phyloP scores from a whole-genome alignment of 1,140 invertebrate genomes.

The Lasaia peninsularis region DNA sequence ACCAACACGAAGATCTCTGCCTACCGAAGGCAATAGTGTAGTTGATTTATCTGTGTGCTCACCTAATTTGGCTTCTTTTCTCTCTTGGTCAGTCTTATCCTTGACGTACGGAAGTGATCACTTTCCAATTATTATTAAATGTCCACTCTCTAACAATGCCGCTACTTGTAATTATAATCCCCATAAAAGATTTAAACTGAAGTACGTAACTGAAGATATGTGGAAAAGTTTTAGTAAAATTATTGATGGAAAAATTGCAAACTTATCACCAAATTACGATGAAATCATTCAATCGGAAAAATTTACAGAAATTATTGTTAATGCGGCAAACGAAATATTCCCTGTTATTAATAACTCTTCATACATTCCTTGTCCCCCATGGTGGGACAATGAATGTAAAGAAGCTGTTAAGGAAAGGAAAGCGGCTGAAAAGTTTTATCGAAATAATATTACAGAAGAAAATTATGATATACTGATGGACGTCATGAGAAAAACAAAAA shows the following conservation, averaged over 20 bases:
- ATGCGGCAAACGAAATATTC: not conserved
- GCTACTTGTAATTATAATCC: not conserved
- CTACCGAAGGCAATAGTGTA: too few relatives aligned
- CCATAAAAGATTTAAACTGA: not conserved
- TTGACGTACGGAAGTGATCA: too few relatives aligned
- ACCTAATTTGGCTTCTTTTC: too few relatives aligned
- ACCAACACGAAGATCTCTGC: too few relatives aligned
- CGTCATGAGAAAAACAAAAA: not conserved
- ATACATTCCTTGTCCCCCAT: not conserved
- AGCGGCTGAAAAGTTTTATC: not conserved
- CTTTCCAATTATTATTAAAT: not conserved
- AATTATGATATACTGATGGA: slow-evolving; percentile 1
- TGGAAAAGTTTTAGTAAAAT: not conserved
- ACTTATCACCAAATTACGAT: too few relatives aligned
- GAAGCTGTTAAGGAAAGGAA: not conserved
- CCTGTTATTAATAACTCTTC: not conserved
- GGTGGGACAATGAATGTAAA: too few relatives aligned
- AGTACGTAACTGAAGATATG: not conserved
- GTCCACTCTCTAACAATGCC: not conserved
- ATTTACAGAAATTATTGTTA: not conserved
- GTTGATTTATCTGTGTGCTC: too few relatives aligned
- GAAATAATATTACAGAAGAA: not conserved
- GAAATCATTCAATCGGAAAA: not conserved
- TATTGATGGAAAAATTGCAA: not conserved
- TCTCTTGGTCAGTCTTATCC: too few relatives aligned